phyloP scores from a whole-genome alignment of 2,797 vertebrate genomes.

The Danio choprae region DNA sequence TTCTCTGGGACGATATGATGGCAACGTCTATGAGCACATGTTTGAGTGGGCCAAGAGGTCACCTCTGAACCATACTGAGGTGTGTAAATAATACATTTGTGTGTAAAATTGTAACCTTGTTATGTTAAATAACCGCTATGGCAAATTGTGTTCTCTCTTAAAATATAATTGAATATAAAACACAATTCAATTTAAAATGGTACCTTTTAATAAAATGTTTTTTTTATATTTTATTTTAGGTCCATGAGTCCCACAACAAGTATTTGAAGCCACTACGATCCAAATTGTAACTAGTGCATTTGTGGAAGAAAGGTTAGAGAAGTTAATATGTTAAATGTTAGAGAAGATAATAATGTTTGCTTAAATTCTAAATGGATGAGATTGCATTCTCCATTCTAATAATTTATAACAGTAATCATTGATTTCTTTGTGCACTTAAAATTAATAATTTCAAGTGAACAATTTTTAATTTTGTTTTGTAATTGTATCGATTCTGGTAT shows the following conservation, averaged over 20 bases:
- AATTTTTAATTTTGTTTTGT: neutral
- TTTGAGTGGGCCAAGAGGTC: slow-evolving; percentile 95
- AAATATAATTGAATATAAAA: neutral
- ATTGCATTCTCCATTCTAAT: neutral
- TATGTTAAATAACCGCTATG: neutral
- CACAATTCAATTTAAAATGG: neutral
- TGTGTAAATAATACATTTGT: slow-evolving; percentile 61
- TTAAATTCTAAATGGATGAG: neutral
- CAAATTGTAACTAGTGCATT: slow-evolving; percentile 84
- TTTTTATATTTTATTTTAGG: slow-evolving; percentile 78
- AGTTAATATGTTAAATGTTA: slow-evolving; percentile 17
- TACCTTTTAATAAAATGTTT: slow-evolving; percentile 3
- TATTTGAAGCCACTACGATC: slow-evolving; percentile 92
- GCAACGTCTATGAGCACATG: slow-evolving; percentile 95
- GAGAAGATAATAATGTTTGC: neutral
- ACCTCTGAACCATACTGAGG: slow-evolving; percentile 91
- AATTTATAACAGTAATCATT: neutral
- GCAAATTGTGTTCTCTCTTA: neutral
- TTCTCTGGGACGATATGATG: slow-evolving; percentile 92
- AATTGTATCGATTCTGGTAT: neutral
- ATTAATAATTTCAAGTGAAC: neutral
- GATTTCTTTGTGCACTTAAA: neutral
- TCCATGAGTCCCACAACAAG: slow-evolving; percentile 93
- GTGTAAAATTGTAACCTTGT: neutral
- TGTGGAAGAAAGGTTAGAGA: neutral